Percentiles rank a stretch among this genome's conserved stretches.
phyloP scores from a whole-genome alignment of 2,113 vertebrate species.

The Vulpes ferrilata region DNA sequence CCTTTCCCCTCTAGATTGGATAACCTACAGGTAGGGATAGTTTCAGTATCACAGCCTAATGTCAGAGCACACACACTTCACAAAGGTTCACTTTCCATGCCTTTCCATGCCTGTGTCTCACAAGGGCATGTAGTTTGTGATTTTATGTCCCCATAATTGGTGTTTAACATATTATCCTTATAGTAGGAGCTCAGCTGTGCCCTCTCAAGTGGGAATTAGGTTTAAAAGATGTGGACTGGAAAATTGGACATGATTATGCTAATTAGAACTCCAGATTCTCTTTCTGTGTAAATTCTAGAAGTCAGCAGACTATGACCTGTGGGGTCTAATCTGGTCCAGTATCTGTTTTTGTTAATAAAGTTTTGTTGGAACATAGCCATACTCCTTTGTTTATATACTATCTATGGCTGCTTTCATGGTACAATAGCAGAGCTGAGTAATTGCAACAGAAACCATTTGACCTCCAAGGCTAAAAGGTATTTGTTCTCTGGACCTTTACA shows the following conservation, averaged over 20 bases:
- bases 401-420: not conserved
- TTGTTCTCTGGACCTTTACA: slow-evolving; percentile 17
- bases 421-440: not conserved
- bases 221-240: not conserved
- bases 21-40: not conserved
- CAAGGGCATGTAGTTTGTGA: not conserved
- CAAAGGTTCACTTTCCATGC: not conserved
- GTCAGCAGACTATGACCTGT: not conserved
- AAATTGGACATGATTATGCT: not conserved
- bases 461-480: slow-evolving; percentile 18
- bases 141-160: not conserved
- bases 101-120: not conserved
- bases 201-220: not conserved
- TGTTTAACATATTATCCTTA: not conserved
- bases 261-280: not conserved
- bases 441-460: slow-evolving; percentile 21
- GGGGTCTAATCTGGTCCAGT: not conserved
- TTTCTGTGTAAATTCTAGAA: slow-evolving; percentile 23
- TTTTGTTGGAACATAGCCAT: slow-evolving; percentile 54
- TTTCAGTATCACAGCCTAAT: slow-evolving; percentile 23
- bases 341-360: slow-evolving; percentile 59
- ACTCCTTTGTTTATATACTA: not conserved
- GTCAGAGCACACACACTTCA: not conserved
- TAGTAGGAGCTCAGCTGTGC: not conserved
- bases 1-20: not conserved